These are phyloP conservation scores for Oplegnathus fasciatus DNA, from an alignment of 2,113 vertebrate species.

Conservation along the genomic window DNA sequence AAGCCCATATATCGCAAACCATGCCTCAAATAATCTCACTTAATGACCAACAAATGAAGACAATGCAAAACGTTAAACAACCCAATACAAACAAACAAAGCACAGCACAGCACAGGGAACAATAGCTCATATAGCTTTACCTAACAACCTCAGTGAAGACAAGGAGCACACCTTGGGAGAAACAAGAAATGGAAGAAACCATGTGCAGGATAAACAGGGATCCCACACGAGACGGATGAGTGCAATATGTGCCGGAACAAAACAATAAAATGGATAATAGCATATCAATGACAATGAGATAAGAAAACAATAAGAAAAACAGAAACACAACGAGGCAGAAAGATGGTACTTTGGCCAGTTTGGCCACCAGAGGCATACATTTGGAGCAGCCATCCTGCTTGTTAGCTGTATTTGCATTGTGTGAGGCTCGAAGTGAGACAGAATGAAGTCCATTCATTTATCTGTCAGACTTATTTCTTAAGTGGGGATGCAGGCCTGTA, in stretches of 20 bases:
- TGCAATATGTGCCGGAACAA: slow-evolving; percentile 28
- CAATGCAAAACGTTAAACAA: neutral
- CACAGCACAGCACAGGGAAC: neutral
- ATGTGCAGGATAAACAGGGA: slow-evolving; percentile 13
- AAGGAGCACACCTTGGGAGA: slow-evolving; percentile 1
- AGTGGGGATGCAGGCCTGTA: slow-evolving; percentile 42
- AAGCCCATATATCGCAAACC: neutral
- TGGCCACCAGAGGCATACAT: slow-evolving; percentile 30
- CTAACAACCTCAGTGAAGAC: neutral
- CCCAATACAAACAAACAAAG: neutral
- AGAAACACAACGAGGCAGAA: slow-evolving; percentile 35
- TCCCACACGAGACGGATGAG: slow-evolving; percentile 26
- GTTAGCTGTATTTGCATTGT: slow-evolving; percentile 40
- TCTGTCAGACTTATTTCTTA: slow-evolving; percentile 57
- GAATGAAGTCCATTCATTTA: slow-evolving; percentile 48
- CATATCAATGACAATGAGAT: slow-evolving; percentile 40
- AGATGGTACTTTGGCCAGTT: slow-evolving; percentile 48
- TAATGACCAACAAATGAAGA: neutral
- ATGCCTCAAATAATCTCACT: slow-evolving; percentile 1
- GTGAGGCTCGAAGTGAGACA: slow-evolving; percentile 6
- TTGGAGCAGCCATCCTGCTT: slow-evolving; percentile 1
- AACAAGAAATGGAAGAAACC: neutral
- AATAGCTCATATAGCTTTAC: neutral
- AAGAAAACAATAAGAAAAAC: slow-evolving; percentile 44
- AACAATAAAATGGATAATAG: slow-evolving; percentile 55